Evolutionary conservation across 1,140 invertebrate species (phyloP).

Genomic region (Nomia melanderi): DNA sequence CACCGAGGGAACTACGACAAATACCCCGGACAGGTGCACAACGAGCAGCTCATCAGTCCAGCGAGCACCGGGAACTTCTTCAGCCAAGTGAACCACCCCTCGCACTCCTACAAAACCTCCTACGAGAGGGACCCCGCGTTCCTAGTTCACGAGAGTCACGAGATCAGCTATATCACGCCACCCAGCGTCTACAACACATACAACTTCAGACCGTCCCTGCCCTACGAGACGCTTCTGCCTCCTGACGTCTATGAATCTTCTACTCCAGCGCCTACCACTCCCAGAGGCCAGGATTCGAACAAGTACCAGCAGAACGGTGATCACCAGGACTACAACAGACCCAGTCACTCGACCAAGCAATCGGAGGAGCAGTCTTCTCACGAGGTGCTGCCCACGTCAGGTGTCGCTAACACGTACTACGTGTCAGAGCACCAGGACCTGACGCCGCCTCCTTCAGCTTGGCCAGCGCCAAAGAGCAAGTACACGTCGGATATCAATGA

Average conservation of each 20-base stretch:
- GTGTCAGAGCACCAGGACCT: conserved; percentile 71
- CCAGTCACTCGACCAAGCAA: conserved; percentile 12
- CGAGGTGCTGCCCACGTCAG: conserved; percentile 9
- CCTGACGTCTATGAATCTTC: conserved; percentile 61
- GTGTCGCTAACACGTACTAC: conserved; percentile 66
- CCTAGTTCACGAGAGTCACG: conserved; percentile 76
- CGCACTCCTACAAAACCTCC: conserved; percentile 64
- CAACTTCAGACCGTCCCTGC: conserved; percentile 71
- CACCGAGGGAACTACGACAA: conserved; percentile 49
- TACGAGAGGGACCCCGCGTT: conserved; percentile 74
- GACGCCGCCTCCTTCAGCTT: conserved; percentile 54
- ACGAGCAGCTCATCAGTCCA: conserved; percentile 27
- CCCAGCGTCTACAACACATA: conserved; percentile 58
- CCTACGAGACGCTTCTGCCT: conserved; percentile 69
- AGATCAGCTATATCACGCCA: conserved; percentile 73
- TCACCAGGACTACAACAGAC: conserved; percentile 4
- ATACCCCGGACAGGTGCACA: conserved; percentile 47
- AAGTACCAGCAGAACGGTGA: conserved; percentile 50
- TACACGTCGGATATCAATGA: conserved; percentile 75
- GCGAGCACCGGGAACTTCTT: conserved; percentile 66
- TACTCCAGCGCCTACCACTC: conserved; percentile 49
- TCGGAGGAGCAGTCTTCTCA: not conserved
- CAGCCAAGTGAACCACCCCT: conserved; percentile 70
- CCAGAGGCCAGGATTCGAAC: conserved; percentile 43
- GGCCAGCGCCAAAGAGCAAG: conserved; percentile 67